Evolutionary conservation across 2,888 invertebrate species (phyloP).

Genomic region (Xanthia icteritia): DNA sequence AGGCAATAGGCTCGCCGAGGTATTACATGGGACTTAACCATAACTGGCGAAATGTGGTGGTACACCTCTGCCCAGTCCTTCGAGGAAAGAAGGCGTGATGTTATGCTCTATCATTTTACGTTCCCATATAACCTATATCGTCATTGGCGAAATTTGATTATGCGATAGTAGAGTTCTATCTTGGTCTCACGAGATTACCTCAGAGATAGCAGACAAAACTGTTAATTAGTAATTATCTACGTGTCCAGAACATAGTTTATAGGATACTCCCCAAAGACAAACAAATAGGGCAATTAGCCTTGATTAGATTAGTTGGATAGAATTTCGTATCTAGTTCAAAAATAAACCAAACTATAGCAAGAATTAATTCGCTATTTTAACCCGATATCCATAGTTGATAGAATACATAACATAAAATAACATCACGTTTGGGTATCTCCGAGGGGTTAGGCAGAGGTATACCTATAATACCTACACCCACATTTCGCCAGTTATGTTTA

Average conservation of each 20-base stretch:
- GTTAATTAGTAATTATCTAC: conserved; percentile 48
- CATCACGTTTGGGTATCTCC: too few species aligned
- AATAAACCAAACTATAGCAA: conserved; percentile 6
- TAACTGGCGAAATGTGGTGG: not conserved
- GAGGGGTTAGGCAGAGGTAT: too few species aligned
- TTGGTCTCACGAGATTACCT: conserved; percentile 27
- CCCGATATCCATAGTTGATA: conserved; percentile 12
- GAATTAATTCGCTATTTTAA: conserved; percentile 24
- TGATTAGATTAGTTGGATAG: conserved; percentile 11
- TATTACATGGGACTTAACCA: not conserved
- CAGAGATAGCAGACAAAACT: conserved; percentile 11
- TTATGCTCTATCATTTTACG: not conserved
- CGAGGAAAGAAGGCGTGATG: not conserved
- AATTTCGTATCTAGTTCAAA: conserved; percentile 13
- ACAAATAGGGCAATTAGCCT: conserved; percentile 32
- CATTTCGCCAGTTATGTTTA: too few species aligned
- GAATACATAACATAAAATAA: not conserved
- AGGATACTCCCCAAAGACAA: conserved; percentile 36
- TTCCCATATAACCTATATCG: not conserved
- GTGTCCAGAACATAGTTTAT: conserved; percentile 34
- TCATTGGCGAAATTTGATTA: conserved; percentile 15
- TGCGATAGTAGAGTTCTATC: not conserved
- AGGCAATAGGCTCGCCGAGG: not conserved
- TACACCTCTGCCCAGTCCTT: not conserved
- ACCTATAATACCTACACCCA: too few species aligned